Percentiles rank a stretch among this genome's conserved stretches.
phyloP scores from a whole-genome alignment of 2,888 invertebrate species.

The Leucophenga montana region DNA sequence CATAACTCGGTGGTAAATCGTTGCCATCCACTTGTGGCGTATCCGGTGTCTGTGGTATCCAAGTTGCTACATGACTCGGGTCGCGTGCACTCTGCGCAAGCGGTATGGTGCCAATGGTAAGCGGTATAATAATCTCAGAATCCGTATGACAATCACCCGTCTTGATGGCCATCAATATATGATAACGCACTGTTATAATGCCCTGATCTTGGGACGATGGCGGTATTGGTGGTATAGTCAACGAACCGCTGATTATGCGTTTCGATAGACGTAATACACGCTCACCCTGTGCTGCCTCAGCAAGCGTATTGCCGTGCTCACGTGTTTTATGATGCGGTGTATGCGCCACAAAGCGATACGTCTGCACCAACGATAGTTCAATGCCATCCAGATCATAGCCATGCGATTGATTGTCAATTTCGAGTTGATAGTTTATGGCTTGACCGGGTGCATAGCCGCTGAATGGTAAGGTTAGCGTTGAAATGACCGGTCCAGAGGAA shows the following conservation, averaged over 20 bases:
- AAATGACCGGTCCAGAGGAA: constrained; percentile 45
- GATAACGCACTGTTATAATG: constrained; percentile 45
- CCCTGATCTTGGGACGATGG: constrained; percentile 33
- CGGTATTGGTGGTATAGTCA: constrained; percentile 45
- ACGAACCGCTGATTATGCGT: constrained; percentile 39
- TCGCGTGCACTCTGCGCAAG: constrained; percentile 46
- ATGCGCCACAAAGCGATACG: constrained; percentile 46
- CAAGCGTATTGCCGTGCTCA: constrained; percentile 28
- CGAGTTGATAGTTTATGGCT: constrained; percentile 44
- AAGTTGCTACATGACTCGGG: constrained; percentile 39
- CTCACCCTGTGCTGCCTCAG: constrained; percentile 6
- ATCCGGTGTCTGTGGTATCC: constrained; percentile 33
- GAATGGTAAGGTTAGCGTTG: constrained; percentile 48
- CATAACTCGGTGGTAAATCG: constrained; percentile 49
- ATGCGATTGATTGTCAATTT: constrained; percentile 52
- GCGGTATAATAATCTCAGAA: constrained; percentile 39
- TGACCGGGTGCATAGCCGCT: constrained; percentile 57
- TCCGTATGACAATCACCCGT: constrained; percentile 38
- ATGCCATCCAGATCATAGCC: constrained; percentile 45
- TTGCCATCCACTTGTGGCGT: not conserved
- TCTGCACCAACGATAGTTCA: constrained; percentile 41
- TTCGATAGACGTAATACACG: constrained; percentile 42
- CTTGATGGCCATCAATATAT: constrained; percentile 35
- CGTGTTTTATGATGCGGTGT: constrained; percentile 45
- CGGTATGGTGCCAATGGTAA: constrained; percentile 56